These are phyloP conservation scores for Tryphoninae sp. DNA, from an alignment of 2,888 invertebrate species.

Conservation along the genomic window DNA sequence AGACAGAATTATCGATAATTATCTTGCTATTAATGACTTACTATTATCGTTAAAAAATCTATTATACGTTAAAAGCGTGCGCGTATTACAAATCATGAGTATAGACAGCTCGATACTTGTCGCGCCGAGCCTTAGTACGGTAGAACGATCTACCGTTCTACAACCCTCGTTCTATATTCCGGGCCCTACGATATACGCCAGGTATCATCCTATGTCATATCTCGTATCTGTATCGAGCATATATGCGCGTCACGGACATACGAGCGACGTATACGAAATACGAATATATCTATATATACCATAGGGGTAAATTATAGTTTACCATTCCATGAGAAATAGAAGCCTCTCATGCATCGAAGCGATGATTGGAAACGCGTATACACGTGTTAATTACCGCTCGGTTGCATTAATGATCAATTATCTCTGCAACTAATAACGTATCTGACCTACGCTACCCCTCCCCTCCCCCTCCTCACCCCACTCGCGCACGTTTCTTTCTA, in stretches of 20 bases:
- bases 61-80: too few species aligned
- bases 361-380: conserved; percentile 52
- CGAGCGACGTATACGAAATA: neutral
- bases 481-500: too few species aligned
- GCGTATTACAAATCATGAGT: too few species aligned
- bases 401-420: conserved; percentile 62
- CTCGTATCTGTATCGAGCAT: neutral
- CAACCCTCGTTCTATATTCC: too few species aligned
- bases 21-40: too few species aligned
- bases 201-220: too few species aligned
- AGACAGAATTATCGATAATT: too few species aligned
- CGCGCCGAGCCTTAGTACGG: too few species aligned
- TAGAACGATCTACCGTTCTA: too few species aligned
- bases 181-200: too few species aligned
- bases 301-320: conserved; percentile 29
- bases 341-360: conserved; percentile 44
- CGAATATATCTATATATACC: conserved; percentile 12
- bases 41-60: too few species aligned
- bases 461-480: neutral
- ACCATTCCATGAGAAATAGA: conserved; percentile 46
- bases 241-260: neutral
- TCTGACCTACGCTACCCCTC: neutral
- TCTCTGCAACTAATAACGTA: conserved; percentile 42
- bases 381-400: conserved; percentile 55
- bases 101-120: too few species aligned